Percentiles rank a stretch among this genome's conserved stretches.
phyloP scores from a whole-genome alignment of 2,888 invertebrate genomes.

The Baronia brevicornis region DNA sequence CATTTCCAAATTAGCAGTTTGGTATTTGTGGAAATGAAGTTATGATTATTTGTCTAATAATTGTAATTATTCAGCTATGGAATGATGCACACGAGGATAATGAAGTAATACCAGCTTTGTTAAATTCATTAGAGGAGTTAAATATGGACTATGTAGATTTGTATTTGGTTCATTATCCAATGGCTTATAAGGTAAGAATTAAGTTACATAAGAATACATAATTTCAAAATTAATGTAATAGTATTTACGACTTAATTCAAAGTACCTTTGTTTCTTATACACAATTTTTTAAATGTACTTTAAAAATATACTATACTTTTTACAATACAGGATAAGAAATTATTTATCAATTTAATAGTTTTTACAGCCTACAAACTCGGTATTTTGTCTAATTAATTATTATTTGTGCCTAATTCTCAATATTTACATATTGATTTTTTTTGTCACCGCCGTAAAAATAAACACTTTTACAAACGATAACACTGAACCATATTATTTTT shows the following conservation, averaged over 20 bases:
- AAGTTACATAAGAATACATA: too few species aligned
- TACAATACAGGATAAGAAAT: too few species aligned
- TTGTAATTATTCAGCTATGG: conserved; percentile 46
- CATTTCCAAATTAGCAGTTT: background rate
- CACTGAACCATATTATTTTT: conserved; percentile 3
- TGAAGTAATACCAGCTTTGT: conserved; percentile 79
- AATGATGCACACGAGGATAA: conserved; percentile 77
- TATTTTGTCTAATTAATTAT: too few species aligned
- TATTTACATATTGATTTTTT: too few species aligned
- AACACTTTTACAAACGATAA: conserved; percentile 5
- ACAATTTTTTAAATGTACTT: too few species aligned
- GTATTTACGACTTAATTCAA: too few species aligned
- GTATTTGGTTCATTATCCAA: conserved; percentile 87
- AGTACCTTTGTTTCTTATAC: too few species aligned
- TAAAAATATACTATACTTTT: too few species aligned
- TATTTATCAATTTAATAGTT: too few species aligned
- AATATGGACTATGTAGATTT: conserved; percentile 85
- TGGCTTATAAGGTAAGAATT: conserved; percentile 74
- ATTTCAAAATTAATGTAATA: conserved; percentile 1
- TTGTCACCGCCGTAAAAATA: too few species aligned
- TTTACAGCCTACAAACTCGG: too few species aligned
- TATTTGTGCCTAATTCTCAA: too few species aligned
- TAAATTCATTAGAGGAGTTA: conserved; percentile 77
- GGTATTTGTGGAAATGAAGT: background rate
- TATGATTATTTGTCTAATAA: conserved; percentile 18